Base-by-base conservation (phyloP, 2,888 invertebrate genomes). In the Chymomyza caudatula region DNA sequence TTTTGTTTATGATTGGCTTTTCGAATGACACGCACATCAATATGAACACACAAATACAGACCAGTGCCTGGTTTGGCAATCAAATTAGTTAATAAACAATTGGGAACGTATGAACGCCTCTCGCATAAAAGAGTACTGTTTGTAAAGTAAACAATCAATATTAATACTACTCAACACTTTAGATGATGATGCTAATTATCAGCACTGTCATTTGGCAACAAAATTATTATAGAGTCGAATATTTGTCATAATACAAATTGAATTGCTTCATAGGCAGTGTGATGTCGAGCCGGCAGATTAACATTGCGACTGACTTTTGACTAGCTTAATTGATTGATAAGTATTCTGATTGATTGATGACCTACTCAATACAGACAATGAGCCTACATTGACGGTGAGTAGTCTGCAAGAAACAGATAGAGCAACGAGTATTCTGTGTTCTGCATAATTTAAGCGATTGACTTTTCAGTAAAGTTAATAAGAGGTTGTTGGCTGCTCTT, bases 251-350 rank as follows among this genome's bases (percentile, higher is more conserved):
- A 64, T 44, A 60, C 60, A 69, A 80, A 80, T 83, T 65, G 54
- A 72, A 83, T 83, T 69, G 73, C 69, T 67, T 70, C 64, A 65
- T 85, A 58, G 67, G 6, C 17, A 53, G 17, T 25, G 54, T n/a
- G n/a, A n/a, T n/a, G n/a, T n/a, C n/a, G n/a, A 51, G 55, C 19
- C 55, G 37, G 11, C 11, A 37, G 37, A 37, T 37, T 37, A 60
- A 53, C 52, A 15, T 58, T 67, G n/a, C 15, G 11, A 17, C 58
- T 47, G 58, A 51, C 29, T 29, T 58, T 53, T 47, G 60, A 43
- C 49, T 62, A 29, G 22, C 17, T 15, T 3, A 17, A 47, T 51
- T 20, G 20, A 51, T 20, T 51, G 51, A 37, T 37, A 37, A 11
- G 51, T 17, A 2, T 2, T 57, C 60, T 55, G 66, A 61, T 47